Percentiles rank a stretch among this genome's conserved stretches.
These are phyloP conservation scores for Drosophila ironensis DNA, from an alignment of 1,140 invertebrate species.

Conservation along the genomic window DNA sequence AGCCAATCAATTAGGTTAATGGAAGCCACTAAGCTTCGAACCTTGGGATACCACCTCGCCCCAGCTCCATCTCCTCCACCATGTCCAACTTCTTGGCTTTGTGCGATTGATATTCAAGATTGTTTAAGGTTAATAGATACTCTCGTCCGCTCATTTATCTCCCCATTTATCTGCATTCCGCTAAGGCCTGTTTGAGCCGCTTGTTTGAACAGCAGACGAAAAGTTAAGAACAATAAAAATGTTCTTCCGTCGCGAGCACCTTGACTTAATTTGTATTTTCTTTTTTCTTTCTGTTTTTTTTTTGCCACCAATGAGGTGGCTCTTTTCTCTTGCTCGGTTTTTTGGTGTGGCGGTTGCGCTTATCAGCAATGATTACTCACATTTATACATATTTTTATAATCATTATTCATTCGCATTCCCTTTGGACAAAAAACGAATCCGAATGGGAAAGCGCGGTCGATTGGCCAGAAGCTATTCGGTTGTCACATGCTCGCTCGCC, in stretches of 20 bases:
- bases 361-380: conserved; percentile 59
- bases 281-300: too few species aligned
- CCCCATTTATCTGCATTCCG: too few species aligned
- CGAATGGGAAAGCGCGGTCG: background rate
- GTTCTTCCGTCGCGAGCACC: conserved; percentile 21
- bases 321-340: background rate
- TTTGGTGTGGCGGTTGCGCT: background rate
- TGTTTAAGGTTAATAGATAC: conserved; percentile 1
- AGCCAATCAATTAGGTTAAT: conserved; percentile 67
- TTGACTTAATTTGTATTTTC: conserved; percentile 33
- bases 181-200: conserved; percentile 12
- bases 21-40: conserved; percentile 8
- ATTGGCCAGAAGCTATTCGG: background rate
- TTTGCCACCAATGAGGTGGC: background rate
- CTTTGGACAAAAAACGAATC: conserved; percentile 1
- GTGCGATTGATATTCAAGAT: conserved; percentile 28
- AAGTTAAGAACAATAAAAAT: conserved; percentile 10
- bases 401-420: conserved; percentile 38
- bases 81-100: conserved; percentile 16
- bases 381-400: conserved; percentile 41
- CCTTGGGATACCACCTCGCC: too few species aligned
- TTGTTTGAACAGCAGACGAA: conserved; percentile 36
- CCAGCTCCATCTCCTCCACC: background rate
- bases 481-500: conserved; percentile 68
- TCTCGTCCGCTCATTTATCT: conserved; percentile 10